Base-by-base conservation (phyloP, 1,140 invertebrate species). In the Aphidius ervi region DNA sequence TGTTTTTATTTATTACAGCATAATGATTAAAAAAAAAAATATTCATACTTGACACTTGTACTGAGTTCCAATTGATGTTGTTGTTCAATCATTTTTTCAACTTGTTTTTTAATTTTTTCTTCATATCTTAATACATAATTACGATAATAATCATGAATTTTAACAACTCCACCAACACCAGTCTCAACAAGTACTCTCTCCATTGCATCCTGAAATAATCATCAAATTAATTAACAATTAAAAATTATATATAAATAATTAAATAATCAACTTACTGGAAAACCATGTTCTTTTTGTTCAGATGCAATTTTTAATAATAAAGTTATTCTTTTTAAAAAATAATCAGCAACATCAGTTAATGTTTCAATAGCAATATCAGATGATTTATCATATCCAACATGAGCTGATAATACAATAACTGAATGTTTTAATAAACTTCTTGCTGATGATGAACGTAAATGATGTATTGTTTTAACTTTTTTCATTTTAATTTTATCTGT, bases 151-250 rank as follows among this genome's bases (percentile, higher is more conserved):
- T 79, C 73, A 58, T 84, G 78, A 20, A 85, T 63, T 9, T 67
- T 71, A 7, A 72, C 68, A 8, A 84, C 70, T 60, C 81, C 81
- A 39, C 84, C 84, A 3, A 84, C 63, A 4, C 81, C 81, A 67
- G 82, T 80, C 69, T 85, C 83, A 45, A 82, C 69, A 20, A 84
- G 77, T 42, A 85, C 83, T 67, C 82, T 79, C 64, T 85, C 82
- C 60, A 85, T 70, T 46, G 79, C 73, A 70, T 85, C 84, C 83
- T 85, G 56, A 58, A 23, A 60, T 43, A 46, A 8, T 31, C 23
- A 46, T 20, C 9, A 43, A 6, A 31, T 49, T 48, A 63, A 58
- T 8, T 47, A 58, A 31, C n/a, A 42, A 42, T n/a, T 23, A 20
- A 20, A 9, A 43, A 31, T 16, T 56, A 53, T 53, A 48, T 52